Evolutionary conservation across 2,797 vertebrate species (phyloP).

Genomic region (Argya squamiceps): DNA sequence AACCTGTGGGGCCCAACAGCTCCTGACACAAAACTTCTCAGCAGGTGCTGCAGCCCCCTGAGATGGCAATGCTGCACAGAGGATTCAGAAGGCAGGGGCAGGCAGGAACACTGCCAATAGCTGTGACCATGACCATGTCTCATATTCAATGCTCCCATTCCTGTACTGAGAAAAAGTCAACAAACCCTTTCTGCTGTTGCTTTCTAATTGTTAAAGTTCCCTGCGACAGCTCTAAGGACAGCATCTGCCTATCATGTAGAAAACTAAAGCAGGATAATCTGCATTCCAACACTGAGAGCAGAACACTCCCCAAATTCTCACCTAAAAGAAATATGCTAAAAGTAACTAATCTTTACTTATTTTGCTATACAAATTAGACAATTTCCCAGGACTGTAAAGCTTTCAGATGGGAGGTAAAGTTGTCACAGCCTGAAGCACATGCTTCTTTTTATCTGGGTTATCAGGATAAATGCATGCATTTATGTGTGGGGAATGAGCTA

Average conservation of each 20-base stretch:
- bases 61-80: not conserved
- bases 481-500: not conserved
- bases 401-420: not conserved
- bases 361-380: conserved; percentile 5
- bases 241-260: not conserved
- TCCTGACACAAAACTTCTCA: not conserved
- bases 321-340: not conserved
- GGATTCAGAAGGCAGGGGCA: not conserved
- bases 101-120: not conserved
- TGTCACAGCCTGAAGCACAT: not conserved
- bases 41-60: not conserved
- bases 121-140: not conserved
- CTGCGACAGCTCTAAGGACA: not conserved
- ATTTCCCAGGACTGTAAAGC: not conserved
- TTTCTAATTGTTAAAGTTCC: not conserved
- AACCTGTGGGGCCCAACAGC: not conserved
- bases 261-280: conserved; percentile 1
- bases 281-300: not conserved
- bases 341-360: conserved; percentile 4
- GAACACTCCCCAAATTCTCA: not conserved
- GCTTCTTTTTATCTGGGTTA: not conserved
- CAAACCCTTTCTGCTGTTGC: not conserved
- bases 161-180: not conserved
- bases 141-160: not conserved
- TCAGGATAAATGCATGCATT: conserved; percentile 8